Base-by-base conservation (phyloP, 1,140 invertebrate species). In the Venturia canescens region DNA sequence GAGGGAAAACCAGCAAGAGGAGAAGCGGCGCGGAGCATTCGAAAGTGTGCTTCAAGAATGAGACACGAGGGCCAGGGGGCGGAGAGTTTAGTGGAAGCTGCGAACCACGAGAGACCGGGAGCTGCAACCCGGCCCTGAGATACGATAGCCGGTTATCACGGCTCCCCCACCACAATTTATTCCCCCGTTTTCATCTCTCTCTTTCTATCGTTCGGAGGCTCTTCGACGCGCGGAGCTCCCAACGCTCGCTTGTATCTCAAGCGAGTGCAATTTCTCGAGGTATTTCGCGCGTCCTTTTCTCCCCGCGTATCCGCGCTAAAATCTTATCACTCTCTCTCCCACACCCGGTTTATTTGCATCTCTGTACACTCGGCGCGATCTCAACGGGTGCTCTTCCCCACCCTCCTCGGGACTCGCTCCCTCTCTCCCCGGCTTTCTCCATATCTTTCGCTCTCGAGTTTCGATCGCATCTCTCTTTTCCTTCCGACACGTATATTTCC, bases 101-200 rank as follows among this genome's bases (percentile, higher is more conserved):
- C n/a, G n/a, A 53, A 13, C 50, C 50, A 53, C 3, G 50, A 53
- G 50, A 53, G 50, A 53, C 78, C 75, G 71, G 50, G 15, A 15
- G 50, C 50, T 53, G 50, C 3, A n/a, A 53, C 50, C 50, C 86
- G 87, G 86, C 84, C 81, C 86, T 88, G 87, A 88, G 87, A 88
- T 88, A 88, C 87, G 88, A 89, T 89, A 89, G 88, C 86, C 84
- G 86, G 88, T 88, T 89, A 89, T 89, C 87, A 88, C 85, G 82
- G 81, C 80, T 70, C 83, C 79, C 83, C 78, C 69, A 84, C 74
- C 34, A 53, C 44, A 34, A 27, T 48, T 48, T 57, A 74, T 70
- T 70, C 23, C 38, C 48, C 13, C 80, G 21, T 44, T 60, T 18
- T 60, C 44, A 16, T 71, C 69, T 31, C 69, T n/a, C 60, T 53